Evolutionary conservation across 2,797 vertebrate species (phyloP).

Genomic region (Falco naumanni): DNA sequence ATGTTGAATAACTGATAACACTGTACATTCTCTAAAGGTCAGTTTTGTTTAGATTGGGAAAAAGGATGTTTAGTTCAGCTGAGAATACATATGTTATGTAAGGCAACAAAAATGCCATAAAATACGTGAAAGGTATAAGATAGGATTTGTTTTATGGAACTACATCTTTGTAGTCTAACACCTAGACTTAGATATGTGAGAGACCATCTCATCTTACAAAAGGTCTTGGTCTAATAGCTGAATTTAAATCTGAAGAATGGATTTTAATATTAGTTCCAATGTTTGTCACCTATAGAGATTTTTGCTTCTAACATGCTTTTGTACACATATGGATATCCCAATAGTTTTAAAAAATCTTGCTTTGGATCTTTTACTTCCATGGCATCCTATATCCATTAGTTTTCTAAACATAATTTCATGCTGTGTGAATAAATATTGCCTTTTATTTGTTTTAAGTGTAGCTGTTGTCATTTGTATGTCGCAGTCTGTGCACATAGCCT

Average conservation of each 20-base stretch:
- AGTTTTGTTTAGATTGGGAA: neutral
- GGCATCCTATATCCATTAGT: neutral
- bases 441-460: constrained; percentile 48
- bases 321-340: neutral
- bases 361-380: neutral
- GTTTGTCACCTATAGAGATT: neutral
- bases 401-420: constrained; percentile 17
- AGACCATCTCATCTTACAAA: neutral
- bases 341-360: neutral
- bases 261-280: neutral
- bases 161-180: neutral
- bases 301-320: neutral
- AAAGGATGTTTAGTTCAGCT: neutral
- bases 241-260: neutral
- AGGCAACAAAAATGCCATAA: neutral
- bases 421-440: constrained; percentile 8
- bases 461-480: constrained; percentile 41
- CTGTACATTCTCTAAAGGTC: neutral
- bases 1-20: neutral
- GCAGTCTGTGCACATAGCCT: constrained; percentile 7
- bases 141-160: neutral
- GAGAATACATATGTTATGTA: neutral
- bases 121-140: neutral
- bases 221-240: neutral
- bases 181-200: neutral